A percentile compares a stretch with the other conserved stretches of the same genome.
Conservation (phyloP, 1,140 invertebrate genomes). For the Dendroctonus valens region DNA sequence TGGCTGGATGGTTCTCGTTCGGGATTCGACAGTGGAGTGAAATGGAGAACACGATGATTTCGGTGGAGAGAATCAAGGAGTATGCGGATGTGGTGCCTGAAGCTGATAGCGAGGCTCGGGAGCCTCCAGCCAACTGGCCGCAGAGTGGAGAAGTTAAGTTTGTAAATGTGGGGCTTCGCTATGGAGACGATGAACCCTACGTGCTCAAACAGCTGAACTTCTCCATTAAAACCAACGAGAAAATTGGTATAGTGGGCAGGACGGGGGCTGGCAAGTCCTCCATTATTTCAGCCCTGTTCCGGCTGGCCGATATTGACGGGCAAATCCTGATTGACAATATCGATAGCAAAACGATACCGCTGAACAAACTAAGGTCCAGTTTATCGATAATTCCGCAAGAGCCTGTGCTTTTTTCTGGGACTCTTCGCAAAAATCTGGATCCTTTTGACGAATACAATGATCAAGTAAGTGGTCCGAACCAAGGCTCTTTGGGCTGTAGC, state of each 20-base stretch:
- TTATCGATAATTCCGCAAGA: constrained; percentile 73
- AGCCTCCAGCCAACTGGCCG: constrained; percentile 42
- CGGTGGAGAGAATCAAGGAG: constrained; percentile 73
- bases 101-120: constrained; percentile 50
- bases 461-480: constrained; percentile 56
- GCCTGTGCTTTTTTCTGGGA: constrained; percentile 69
- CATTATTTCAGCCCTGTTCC: constrained; percentile 69
- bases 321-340: constrained; percentile 62
- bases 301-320: constrained; percentile 66
- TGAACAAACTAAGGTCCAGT: constrained; percentile 61
- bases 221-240: constrained; percentile 60
- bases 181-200: constrained; percentile 62
- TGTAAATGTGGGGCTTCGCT: constrained; percentile 62
- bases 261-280: constrained; percentile 71
- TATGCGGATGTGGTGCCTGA: constrained; percentile 69
- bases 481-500: background rate
- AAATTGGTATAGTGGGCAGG: constrained; percentile 62
- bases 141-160: constrained; percentile 37
- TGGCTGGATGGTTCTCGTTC: constrained; percentile 81
- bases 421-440: constrained; percentile 65
- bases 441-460: constrained; percentile 55
- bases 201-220: constrained; percentile 66
- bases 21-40: constrained; percentile 77
- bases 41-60: constrained; percentile 78
- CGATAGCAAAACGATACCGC: constrained; percentile 51